Evolutionary conservation across 2,797 vertebrate species (phyloP).

Genomic region (Eutrigla gurnardus): DNA sequence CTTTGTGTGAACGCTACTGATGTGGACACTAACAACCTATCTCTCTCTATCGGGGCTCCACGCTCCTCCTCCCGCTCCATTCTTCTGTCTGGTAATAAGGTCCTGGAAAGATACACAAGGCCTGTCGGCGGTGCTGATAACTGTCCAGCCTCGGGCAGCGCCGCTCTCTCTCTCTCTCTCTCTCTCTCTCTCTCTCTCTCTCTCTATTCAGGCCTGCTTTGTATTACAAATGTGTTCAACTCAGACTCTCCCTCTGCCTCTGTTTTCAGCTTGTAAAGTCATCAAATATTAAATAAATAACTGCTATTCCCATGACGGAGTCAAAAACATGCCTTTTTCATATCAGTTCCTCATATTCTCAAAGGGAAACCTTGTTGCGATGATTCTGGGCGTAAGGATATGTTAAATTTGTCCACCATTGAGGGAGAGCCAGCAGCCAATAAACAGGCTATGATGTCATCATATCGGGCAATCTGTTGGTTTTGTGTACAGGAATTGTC

Average conservation of each 20-base stretch:
- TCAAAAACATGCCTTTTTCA: background rate
- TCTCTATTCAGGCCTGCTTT: background rate
- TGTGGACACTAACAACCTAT: conserved; percentile 67
- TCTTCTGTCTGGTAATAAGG: conserved; percentile 63
- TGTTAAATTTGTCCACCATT: background rate
- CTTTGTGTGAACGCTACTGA: conserved; percentile 55
- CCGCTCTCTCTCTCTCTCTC: background rate
- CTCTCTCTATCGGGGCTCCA: conserved; percentile 47
- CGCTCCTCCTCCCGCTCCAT: conserved; percentile 42
- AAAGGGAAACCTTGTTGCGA: background rate
- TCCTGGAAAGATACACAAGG: conserved; percentile 51
- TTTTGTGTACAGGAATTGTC: too few relatives aligned
- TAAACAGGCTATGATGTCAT: background rate
- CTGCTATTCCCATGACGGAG: background rate
- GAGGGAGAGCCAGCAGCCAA: background rate
- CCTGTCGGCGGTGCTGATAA: conserved; percentile 37
- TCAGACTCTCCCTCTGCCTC: background rate
- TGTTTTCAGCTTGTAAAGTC: background rate
- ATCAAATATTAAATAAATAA: background rate
- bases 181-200: too few relatives aligned
- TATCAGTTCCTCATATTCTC: too few relatives aligned
- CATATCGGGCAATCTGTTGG: background rate
- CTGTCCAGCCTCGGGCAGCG: conserved; percentile 21
- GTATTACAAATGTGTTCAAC: conserved; percentile 3
- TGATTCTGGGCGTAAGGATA: background rate